A percentile compares a stretch with the other conserved stretches of the same genome.
phyloP scores from a whole-genome alignment of 2,888 invertebrate genomes.

The Macrophya alboannulata region DNA sequence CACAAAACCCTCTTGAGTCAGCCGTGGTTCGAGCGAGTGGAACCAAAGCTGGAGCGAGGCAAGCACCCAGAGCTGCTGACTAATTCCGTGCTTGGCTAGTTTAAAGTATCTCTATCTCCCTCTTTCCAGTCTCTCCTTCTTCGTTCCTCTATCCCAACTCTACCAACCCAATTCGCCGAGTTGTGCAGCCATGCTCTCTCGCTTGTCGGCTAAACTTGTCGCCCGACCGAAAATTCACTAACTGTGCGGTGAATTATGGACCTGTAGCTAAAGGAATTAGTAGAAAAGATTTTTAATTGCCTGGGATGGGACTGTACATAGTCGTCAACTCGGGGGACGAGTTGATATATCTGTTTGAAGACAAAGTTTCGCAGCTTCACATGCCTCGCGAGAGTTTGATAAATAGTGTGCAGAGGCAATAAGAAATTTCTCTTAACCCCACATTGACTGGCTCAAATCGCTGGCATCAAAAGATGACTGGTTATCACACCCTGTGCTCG shows the following conservation, averaged over 20 bases:
- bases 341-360: not conserved
- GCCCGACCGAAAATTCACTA: slow-evolving; percentile 39
- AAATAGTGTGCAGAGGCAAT: not conserved
- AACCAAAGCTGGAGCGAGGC: slow-evolving; percentile 5
- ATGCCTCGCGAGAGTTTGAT: not conserved
- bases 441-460: not conserved
- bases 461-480: not conserved
- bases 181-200: slow-evolving; percentile 24
- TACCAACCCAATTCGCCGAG: slow-evolving; percentile 26
- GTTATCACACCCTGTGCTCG: not conserved
- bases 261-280: not conserved
- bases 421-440: not conserved
- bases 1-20: slow-evolving; percentile 53
- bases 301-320: not conserved
- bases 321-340: not conserved
- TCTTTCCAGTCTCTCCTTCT: slow-evolving; percentile 17
- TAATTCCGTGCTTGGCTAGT: slow-evolving; percentile 56
- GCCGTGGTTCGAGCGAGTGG: slow-evolving; percentile 26
- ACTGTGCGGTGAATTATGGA: slow-evolving; percentile 26
- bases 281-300: slow-evolving; percentile 23
- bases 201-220: slow-evolving; percentile 30
- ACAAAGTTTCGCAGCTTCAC: not conserved
- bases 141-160: not conserved
- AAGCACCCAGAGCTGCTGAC: slow-evolving; percentile 46
- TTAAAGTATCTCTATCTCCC: slow-evolving; percentile 41